Conservation (phyloP, 1,140 invertebrate species). For the Drosophila arizonae region DNA sequence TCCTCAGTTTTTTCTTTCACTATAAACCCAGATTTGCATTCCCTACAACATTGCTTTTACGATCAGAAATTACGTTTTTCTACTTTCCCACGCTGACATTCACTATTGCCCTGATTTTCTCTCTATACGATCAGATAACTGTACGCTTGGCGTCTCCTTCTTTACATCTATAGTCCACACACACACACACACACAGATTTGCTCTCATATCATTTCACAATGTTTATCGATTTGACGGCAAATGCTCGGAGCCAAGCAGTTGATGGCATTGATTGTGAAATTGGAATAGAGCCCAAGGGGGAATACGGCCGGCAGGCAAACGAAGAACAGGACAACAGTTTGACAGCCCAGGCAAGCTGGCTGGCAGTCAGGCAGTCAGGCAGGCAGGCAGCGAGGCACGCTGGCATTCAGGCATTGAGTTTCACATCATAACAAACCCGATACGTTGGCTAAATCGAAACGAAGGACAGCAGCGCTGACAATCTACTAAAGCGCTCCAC, state of each 20-base stretch:
- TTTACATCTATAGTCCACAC: too few species aligned
- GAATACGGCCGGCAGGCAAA: neutral
- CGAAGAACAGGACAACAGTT: constrained; percentile 5
- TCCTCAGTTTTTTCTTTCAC: too few species aligned
- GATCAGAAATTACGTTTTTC: too few species aligned
- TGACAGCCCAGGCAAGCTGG: constrained; percentile 1
- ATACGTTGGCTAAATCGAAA: constrained; percentile 3
- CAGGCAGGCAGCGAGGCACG: neutral
- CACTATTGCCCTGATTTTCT: too few species aligned
- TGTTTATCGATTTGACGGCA: constrained; percentile 26
- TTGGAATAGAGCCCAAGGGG: constrained; percentile 6
- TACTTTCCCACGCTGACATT: too few species aligned
- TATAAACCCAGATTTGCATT: too few species aligned
- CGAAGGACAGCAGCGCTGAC: neutral
- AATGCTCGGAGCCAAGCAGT: constrained; percentile 1
- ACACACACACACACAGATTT: constrained; percentile 1
- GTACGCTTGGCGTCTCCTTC: too few species aligned
- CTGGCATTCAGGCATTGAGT: constrained; percentile 24
- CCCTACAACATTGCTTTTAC: too few species aligned
- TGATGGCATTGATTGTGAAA: constrained; percentile 15
- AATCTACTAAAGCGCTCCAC: constrained; percentile 19
- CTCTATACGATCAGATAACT: too few species aligned
- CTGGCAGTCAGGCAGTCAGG: neutral
- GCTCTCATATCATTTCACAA: constrained; percentile 23
- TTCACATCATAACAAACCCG: constrained; percentile 28